Evolutionary conservation across 2,888 invertebrate species (phyloP).

Genomic region (Candidula unifasciata): DNA sequence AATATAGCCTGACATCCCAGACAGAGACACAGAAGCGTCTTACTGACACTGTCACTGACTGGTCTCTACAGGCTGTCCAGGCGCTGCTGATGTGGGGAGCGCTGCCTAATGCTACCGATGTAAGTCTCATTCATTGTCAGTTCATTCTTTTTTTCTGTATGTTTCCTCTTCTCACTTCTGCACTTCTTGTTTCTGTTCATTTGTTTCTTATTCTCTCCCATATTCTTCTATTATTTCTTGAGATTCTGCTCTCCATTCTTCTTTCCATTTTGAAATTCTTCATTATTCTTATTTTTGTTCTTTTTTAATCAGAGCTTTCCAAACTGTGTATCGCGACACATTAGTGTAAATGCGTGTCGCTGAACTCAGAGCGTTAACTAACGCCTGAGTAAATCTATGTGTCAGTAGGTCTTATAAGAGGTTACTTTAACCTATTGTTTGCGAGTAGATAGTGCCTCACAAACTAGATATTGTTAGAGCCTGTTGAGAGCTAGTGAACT

Average conservation of each 20-base stretch:
- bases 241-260: neutral
- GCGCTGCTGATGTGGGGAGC: slow-evolving; percentile 26
- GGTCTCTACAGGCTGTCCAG: slow-evolving; percentile 11
- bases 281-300: neutral
- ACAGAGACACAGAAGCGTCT: neutral
- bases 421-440: too few relatives aligned
- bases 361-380: too few relatives aligned
- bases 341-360: too few relatives aligned
- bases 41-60: neutral
- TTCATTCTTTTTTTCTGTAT: neutral
- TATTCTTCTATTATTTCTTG: neutral
- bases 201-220: neutral
- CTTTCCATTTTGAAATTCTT: neutral
- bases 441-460: too few relatives aligned
- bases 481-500: too few relatives aligned
- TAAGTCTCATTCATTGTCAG: neutral
- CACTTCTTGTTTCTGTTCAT: neutral
- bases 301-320: too few relatives aligned
- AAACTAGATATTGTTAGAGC: too few relatives aligned
- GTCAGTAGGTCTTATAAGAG: too few relatives aligned
- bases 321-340: too few relatives aligned
- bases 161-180: neutral
- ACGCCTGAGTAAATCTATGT: too few relatives aligned
- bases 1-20: too few relatives aligned
- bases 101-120: slow-evolving; percentile 16